Evolutionary conservation across 2,888 invertebrate genomes (phyloP).

Genomic region (Oligia latruncula): DNA sequence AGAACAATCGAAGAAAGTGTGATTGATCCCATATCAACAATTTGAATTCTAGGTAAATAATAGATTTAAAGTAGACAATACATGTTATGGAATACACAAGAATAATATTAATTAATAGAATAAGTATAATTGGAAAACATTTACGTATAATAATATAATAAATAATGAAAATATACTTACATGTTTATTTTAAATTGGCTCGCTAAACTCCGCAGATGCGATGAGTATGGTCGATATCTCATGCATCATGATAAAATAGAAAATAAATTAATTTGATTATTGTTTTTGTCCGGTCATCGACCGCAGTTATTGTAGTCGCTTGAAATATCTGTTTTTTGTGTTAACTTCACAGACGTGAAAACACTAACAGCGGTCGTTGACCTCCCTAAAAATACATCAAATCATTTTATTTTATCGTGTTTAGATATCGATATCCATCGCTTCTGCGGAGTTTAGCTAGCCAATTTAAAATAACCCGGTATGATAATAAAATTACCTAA

Average conservation of each 20-base stretch:
- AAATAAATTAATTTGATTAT: no score
- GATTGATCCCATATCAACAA: slow-evolving; percentile 73
- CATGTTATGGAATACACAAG: slow-evolving; percentile 58
- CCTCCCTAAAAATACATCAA: no score
- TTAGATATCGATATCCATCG: background rate
- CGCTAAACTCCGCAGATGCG: background rate
- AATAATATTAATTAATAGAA: slow-evolving; percentile 39
- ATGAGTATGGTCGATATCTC: no score
- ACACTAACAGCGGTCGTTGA: no score
- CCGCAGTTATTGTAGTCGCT: no score
- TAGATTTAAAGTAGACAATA: slow-evolving; percentile 33
- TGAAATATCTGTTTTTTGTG: no score
- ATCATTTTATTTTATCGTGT: no score
- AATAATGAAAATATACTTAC: slow-evolving; percentile 18
- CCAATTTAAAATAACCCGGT: background rate
- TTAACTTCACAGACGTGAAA: no score
- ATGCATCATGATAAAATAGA: no score
- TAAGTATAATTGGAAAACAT: slow-evolving; percentile 39
- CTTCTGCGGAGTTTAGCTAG: background rate
- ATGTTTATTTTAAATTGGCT: background rate
- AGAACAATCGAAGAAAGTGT: slow-evolving; percentile 58
- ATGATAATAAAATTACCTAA: slow-evolving; percentile 38
- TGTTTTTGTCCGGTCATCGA: no score
- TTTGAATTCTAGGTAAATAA: slow-evolving; percentile 57
- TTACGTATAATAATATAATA: slow-evolving; percentile 34